phyloP scores from a whole-genome alignment of 2,797 vertebrate genomes.

The Cetoscarus ocellatus region DNA sequence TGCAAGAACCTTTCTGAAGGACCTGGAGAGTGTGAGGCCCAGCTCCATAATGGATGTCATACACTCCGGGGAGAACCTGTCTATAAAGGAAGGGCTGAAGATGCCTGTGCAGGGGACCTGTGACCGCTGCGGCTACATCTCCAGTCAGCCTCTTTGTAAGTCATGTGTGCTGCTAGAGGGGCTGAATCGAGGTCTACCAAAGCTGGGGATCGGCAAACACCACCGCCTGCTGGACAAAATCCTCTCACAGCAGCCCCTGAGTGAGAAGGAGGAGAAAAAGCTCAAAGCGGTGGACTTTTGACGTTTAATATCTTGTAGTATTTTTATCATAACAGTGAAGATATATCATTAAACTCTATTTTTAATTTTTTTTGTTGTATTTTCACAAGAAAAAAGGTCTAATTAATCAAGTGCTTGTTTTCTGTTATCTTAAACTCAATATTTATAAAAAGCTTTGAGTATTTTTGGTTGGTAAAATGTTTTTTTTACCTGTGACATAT shows the following conservation, averaged over 20 bases:
- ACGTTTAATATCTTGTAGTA: slow-evolving; percentile 11
- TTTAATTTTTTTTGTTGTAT: not conserved
- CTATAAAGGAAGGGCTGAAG: slow-evolving; percentile 85
- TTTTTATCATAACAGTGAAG: not conserved
- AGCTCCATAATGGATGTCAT: slow-evolving; percentile 91
- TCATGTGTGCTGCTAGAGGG: slow-evolving; percentile 92
- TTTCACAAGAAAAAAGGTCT: not conserved
- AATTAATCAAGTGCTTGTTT: not conserved
- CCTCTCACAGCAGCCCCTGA: slow-evolving; percentile 82
- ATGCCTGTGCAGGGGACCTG: slow-evolving; percentile 88
- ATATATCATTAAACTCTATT: not conserved
- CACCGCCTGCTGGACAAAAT: slow-evolving; percentile 86
- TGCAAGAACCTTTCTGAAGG: slow-evolving; percentile 89
- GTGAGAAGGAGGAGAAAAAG: slow-evolving; percentile 78
- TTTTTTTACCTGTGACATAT: not conserved
- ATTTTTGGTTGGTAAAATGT: slow-evolving; percentile 1
- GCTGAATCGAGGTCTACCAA: slow-evolving; percentile 89
- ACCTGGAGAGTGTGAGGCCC: slow-evolving; percentile 85
- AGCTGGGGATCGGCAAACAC: slow-evolving; percentile 90
- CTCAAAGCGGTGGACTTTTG: slow-evolving; percentile 82
- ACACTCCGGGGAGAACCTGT: slow-evolving; percentile 91
- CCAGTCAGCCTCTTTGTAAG: slow-evolving; percentile 91
- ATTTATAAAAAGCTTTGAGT: slow-evolving; percentile 17
- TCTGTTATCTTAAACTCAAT: slow-evolving; percentile 10
- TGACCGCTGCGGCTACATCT: slow-evolving; percentile 89